phyloP scores from a whole-genome alignment of 2,113 vertebrate genomes.

The Nycticebus coucang region DNA sequence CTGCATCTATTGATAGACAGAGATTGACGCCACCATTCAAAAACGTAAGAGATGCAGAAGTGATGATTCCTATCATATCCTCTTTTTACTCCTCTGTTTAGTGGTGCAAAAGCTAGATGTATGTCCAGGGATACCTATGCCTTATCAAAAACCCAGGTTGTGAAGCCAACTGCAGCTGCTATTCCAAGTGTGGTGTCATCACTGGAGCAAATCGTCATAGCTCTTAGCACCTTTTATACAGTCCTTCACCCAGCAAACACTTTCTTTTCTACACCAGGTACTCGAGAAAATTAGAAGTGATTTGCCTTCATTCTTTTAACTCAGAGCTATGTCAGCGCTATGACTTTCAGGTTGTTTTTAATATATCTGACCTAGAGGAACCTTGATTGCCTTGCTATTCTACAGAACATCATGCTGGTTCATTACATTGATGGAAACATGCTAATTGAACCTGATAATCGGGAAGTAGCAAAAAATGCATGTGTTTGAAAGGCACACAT shows the following conservation, averaged over 20 bases:
- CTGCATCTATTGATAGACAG: background rate
- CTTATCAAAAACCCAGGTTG: conserved; percentile 33
- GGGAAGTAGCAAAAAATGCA: conserved; percentile 24
- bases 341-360: background rate
- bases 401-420: background rate
- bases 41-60: background rate
- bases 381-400: conserved; percentile 1
- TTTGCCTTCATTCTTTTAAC: conserved; percentile 12
- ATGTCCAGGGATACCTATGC: background rate
- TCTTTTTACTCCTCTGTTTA: background rate
- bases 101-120: background rate
- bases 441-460: background rate
- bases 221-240: background rate
- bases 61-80: background rate
- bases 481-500: background rate
- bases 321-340: background rate
- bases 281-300: conserved; percentile 5
- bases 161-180: background rate
- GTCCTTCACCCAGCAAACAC: conserved; percentile 23
- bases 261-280: conserved; percentile 26
- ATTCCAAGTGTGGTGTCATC: background rate
- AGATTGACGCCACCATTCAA: background rate
- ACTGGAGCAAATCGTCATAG: background rate
- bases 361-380: background rate
- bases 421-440: conserved; percentile 4